These are phyloP conservation scores for Saguinus midas DNA, from an alignment of 2,113 vertebrate genomes.

Conservation along the genomic window DNA sequence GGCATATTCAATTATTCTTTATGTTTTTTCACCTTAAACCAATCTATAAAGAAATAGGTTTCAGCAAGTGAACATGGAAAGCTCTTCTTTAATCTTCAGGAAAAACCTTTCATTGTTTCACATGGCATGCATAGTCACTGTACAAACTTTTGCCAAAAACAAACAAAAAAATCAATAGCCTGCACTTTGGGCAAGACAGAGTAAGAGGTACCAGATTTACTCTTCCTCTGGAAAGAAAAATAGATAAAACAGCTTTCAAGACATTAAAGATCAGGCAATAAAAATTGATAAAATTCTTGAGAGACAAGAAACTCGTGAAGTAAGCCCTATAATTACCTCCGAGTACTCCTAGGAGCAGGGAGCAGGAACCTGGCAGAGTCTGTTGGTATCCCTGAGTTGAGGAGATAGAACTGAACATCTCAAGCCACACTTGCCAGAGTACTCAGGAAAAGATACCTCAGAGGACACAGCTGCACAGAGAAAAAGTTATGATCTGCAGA, in stretches of 20 bases:
- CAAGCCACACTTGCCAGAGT: not conserved
- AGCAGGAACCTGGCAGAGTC: not conserved
- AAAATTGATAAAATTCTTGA: not conserved
- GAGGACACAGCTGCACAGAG: not conserved
- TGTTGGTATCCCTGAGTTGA: not conserved
- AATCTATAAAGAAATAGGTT: not conserved
- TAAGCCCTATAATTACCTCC: not conserved
- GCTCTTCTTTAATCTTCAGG: not conserved
- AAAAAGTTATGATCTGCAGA: not conserved
- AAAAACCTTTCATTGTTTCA: not conserved
- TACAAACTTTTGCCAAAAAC: not conserved
- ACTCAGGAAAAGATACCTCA: not conserved
- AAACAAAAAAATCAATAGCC: not conserved
- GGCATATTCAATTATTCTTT: not conserved
- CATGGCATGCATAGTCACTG: not conserved
- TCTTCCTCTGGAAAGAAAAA: not conserved
- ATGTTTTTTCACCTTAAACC: not conserved
- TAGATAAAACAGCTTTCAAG: not conserved
- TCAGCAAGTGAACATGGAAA: not conserved
- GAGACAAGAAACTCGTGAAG: not conserved
- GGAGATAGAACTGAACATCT: not conserved
- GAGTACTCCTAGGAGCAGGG: not conserved
- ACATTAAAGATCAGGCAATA: not conserved
- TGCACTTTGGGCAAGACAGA: not conserved
- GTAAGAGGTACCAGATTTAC: not conserved